phyloP scores from a whole-genome alignment of 2,113 vertebrate species.

The Poicephalus gulielmi region DNA sequence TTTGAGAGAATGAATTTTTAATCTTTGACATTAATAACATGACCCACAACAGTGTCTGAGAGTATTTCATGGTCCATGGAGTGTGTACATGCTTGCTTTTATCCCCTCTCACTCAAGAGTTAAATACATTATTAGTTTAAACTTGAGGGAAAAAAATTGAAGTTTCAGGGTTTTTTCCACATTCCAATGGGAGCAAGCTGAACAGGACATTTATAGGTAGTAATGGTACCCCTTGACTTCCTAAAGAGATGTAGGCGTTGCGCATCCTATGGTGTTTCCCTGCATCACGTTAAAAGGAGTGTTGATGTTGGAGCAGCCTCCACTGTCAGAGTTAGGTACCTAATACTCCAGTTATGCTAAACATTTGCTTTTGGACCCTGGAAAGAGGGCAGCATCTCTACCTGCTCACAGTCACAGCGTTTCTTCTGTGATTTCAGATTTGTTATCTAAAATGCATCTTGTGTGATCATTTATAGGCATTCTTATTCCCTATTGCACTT shows the following conservation, averaged over 20 bases:
- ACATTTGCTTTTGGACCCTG: background rate
- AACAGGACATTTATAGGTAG: background rate
- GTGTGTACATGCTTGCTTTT: background rate
- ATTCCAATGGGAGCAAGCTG: background rate
- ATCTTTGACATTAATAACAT: background rate
- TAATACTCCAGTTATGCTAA: background rate
- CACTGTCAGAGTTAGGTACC: background rate
- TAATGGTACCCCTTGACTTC: background rate
- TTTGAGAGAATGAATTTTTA: background rate
- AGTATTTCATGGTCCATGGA: background rate
- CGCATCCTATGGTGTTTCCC: background rate
- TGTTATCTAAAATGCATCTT: background rate
- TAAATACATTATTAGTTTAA: background rate
- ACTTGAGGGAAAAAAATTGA: background rate
- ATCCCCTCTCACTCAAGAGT: background rate
- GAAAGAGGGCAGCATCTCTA: background rate
- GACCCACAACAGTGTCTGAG: background rate
- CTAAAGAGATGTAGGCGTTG: background rate
- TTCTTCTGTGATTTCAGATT: background rate
- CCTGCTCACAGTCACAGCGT: rapidly evolving
- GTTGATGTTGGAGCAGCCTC: background rate
- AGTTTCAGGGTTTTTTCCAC: background rate
- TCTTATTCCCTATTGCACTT: background rate
- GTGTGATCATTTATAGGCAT: background rate
- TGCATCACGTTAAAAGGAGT: background rate